A percentile compares a stretch with the other conserved stretches of the same genome.
These are phyloP conservation scores for Heliangelus exortis DNA, from an alignment of 2,797 vertebrate genomes.

Conservation along the genomic window DNA sequence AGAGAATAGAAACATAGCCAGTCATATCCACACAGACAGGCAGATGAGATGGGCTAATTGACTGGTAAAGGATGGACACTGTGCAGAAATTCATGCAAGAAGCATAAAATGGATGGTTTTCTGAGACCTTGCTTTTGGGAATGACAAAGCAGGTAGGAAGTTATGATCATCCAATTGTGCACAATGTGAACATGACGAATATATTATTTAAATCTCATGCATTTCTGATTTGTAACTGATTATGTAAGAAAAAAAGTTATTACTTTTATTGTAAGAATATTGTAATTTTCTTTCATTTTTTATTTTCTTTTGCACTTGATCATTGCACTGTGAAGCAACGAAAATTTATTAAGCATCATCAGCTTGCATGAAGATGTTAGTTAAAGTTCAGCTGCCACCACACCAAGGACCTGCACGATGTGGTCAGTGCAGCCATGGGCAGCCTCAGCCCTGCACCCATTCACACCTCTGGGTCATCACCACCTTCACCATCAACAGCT, in stretches of 20 bases:
- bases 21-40: background rate
- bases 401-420: rapidly evolving
- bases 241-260: background rate
- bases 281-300: background rate
- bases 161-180: background rate
- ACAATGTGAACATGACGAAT: background rate
- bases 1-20: conserved; percentile 13
- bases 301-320: background rate
- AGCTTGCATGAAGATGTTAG: background rate
- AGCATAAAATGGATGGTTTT: background rate
- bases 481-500: background rate
- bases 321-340: background rate
- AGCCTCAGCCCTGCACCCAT: background rate
- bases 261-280: background rate
- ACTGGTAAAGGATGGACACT: background rate
- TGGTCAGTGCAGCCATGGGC: background rate
- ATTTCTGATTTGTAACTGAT: conserved; percentile 8
- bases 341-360: background rate
- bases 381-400: background rate
- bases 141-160: background rate
- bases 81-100: conserved; percentile 12
- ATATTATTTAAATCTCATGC: background rate
- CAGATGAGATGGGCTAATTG: conserved; percentile 25
- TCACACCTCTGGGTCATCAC: background rate
- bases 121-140: background rate